Evolutionary conservation across 1,140 invertebrate species (phyloP), one percentile per base, ranked within the genome.

Genomic region (Aphaenogaster ashmeadi): DNA sequence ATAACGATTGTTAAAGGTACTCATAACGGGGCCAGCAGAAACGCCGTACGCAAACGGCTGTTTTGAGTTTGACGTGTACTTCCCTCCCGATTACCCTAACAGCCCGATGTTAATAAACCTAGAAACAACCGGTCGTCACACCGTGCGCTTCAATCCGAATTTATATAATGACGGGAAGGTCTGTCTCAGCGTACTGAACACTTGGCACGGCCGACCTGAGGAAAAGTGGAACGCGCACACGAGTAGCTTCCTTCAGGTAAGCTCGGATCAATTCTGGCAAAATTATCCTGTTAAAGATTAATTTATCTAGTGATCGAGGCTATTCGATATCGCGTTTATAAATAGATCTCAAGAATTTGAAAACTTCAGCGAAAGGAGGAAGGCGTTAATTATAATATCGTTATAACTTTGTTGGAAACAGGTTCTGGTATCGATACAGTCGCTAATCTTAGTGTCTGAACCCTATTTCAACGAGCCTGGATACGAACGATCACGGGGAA

Each of bases 401-500:
- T 62, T 62, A 21, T 62, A 67, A 80, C 15, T 85, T 75, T 88
- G 91, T 72, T 44, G 11, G 0, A 54, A 36, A 77, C 90, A 98
- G 97, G 98, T 99, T 56, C 96, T 99, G 91, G 98, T 99, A 15
- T 99, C 98, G 52, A 99, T 99, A 92, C 99, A 99, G 95, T 99
- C 98, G 33, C 96, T 99, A 86, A 99, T 99, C 93, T 96, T 99
- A 87, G 99, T 99, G 18, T 97, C 98, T 54, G 99, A 99, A 95
- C 99, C 99, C 9, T 99, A 99, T 95, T 99, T 99, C 95, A 99
- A 99, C 96, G 99, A 99, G 95, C 99, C 99, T 36, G 99, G 99
- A 36, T 99, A 99, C 95, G 99, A 99, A 96, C 96, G 98, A 87
- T 98, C 98, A 80, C 96, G 98, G 56, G 98, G 98, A 71, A 99